A percentile compares a stretch with the other conserved stretches of the same genome.
Conservation (phyloP, 2,113 vertebrate genomes). For the Nesoenas mayeri region DNA sequence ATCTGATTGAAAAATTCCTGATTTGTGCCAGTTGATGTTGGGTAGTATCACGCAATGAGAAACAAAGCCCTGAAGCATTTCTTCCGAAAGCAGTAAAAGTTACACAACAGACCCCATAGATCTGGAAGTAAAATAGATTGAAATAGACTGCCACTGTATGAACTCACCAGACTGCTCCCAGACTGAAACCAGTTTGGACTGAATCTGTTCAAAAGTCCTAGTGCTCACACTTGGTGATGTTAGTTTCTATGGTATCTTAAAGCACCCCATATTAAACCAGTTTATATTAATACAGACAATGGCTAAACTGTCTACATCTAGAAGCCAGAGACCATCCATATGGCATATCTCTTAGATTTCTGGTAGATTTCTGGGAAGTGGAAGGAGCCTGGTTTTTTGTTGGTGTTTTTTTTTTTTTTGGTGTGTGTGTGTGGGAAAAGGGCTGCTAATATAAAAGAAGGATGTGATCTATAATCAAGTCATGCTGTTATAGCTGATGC, state of each 20-base stretch:
- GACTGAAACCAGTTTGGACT: not conserved
- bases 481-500: not conserved
- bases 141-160: not conserved
- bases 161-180: accelerated
- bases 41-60: too few relatives aligned
- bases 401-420: not conserved
- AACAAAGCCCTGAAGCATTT: not conserved
- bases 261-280: not conserved
- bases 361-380: not conserved
- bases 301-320: not conserved
- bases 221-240: not conserved
- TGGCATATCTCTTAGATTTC: not conserved
- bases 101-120: too few relatives aligned
- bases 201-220: not conserved
- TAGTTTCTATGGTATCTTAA: not conserved
- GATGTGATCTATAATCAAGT: not conserved
- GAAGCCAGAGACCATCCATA: not conserved
- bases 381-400: too few relatives aligned
- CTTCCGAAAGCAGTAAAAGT: not conserved
- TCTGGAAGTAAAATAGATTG: not conserved
- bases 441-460: not conserved
- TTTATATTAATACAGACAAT: accelerated
- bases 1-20: not conserved
- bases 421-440: accelerated
- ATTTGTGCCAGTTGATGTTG: not conserved